These are phyloP conservation scores for Euspilapteryx auroguttella DNA, from an alignment of 2,888 invertebrate genomes.

Conservation along the genomic window DNA sequence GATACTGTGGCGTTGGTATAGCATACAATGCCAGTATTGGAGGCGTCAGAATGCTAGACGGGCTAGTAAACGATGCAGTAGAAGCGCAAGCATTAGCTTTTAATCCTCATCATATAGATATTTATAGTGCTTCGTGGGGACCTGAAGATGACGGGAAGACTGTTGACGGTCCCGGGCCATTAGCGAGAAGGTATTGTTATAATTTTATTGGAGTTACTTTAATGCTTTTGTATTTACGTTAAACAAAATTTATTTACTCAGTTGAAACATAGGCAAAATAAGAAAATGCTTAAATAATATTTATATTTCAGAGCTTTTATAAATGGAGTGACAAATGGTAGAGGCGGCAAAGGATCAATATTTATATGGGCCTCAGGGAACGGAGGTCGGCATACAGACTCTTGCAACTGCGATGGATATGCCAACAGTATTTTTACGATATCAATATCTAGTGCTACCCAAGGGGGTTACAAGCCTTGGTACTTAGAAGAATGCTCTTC, in stretches of 20 bases:
- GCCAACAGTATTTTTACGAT: slow-evolving; percentile 98
- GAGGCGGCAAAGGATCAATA: slow-evolving; percentile 91
- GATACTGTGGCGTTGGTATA: slow-evolving; percentile 95
- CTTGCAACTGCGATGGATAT: slow-evolving; percentile 99
- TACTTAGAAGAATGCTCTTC: slow-evolving; percentile 99
- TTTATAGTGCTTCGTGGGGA: slow-evolving; percentile 97
- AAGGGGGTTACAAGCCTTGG: slow-evolving; percentile 95
- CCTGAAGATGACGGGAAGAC: slow-evolving; percentile 97
- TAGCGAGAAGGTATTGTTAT: slow-evolving; percentile 66
- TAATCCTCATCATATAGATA: slow-evolving; percentile 93
- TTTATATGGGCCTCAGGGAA: slow-evolving; percentile 99
- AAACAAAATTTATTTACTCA: too few species aligned
- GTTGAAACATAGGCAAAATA: too few species aligned
- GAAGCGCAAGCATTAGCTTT: slow-evolving; percentile 91
- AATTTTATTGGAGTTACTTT: slow-evolving; percentile 6
- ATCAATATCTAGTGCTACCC: slow-evolving; percentile 96
- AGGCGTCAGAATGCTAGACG: slow-evolving; percentile 96
- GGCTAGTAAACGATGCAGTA: slow-evolving; percentile 93
- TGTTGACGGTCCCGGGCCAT: slow-evolving; percentile 92
- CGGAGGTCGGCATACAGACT: slow-evolving; percentile 92
- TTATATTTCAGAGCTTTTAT: slow-evolving; percentile 68
- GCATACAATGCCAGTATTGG: slow-evolving; percentile 97
- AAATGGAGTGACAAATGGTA: slow-evolving; percentile 89
- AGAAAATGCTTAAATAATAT: slow-evolving; percentile 1
- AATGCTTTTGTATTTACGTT: not conserved